phyloP scores from a whole-genome alignment of 2,888 invertebrate genomes.

The Parthenolecanium corni region DNA sequence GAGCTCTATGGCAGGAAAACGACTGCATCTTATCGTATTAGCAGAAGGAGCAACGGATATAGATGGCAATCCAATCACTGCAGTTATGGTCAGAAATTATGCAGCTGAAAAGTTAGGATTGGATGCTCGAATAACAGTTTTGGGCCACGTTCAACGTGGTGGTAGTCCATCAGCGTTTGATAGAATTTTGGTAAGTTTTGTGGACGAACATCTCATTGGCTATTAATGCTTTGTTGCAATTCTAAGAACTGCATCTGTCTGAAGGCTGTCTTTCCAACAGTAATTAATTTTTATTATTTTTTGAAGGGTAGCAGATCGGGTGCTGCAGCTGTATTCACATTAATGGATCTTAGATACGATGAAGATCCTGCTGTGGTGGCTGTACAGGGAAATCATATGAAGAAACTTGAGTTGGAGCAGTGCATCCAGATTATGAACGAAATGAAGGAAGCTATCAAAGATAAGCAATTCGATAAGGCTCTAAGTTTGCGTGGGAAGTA shows the following conservation, averaged over 20 bases:
- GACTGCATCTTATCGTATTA: conserved; percentile 94
- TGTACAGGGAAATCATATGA: background rate
- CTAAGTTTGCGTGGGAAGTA: conserved; percentile 8
- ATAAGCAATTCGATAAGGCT: background rate
- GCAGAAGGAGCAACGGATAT: conserved; percentile 96
- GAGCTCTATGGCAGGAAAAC: conserved; percentile 85
- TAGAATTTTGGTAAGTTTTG: conserved; percentile 67
- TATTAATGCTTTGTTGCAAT: background rate
- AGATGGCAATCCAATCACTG: conserved; percentile 84
- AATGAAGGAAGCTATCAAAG: background rate
- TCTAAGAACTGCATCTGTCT: background rate
- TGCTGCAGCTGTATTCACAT: background rate
- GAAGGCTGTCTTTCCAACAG: too few relatives aligned
- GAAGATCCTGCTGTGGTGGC: conserved; percentile 14
- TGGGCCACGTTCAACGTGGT: conserved; percentile 97
- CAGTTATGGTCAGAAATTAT: conserved; percentile 78
- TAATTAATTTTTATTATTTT: background rate
- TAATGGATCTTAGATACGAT: conserved; percentile 2
- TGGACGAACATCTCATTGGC: background rate
- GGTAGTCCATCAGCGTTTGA: conserved; percentile 98
- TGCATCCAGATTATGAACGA: background rate
- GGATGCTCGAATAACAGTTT: conserved; percentile 91
- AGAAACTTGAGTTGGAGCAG: background rate
- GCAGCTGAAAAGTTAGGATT: conserved; percentile 82
- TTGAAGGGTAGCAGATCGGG: conserved; percentile 18